These are phyloP conservation scores for Nesospiza acunhae DNA, from an alignment of 2,113 vertebrate genomes.

Conservation along the genomic window DNA sequence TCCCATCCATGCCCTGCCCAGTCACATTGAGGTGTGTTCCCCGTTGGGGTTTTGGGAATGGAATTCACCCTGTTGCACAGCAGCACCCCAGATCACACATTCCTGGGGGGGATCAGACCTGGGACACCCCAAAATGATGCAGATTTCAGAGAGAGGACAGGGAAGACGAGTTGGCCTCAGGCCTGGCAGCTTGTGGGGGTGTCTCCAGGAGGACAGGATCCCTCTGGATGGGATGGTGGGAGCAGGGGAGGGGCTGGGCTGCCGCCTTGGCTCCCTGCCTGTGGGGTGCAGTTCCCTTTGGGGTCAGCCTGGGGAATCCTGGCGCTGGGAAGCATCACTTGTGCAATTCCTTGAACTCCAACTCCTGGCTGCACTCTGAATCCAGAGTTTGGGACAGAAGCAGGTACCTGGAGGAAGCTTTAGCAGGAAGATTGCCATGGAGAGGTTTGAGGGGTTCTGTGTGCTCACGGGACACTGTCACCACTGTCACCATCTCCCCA, in stretches of 20 bases:
- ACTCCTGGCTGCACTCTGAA: not conserved
- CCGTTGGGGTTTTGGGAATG: not conserved
- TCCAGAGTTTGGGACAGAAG: not conserved
- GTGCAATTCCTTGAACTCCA: not conserved
- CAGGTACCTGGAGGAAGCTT: not conserved
- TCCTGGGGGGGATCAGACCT: fast-evolving
- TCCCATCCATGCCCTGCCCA: not conserved
- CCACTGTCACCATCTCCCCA: fast-evolving
- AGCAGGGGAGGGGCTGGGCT: not conserved
- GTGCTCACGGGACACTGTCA: not conserved
- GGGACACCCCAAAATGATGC: not conserved
- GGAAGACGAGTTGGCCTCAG: not conserved
- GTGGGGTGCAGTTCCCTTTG: not conserved
- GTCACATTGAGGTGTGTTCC: not conserved
- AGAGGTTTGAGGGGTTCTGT: not conserved
- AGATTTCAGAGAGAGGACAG: not conserved
- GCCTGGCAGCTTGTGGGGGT: not conserved
- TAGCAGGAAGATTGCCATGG: not conserved
- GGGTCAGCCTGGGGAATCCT: not conserved
- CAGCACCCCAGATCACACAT: not conserved
- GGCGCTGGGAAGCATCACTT: fast-evolving
- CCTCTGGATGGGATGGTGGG: not conserved
- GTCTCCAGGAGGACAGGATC: not conserved
- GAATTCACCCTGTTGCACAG: not conserved
- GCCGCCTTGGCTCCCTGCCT: not conserved